Evolutionary conservation across 2,113 vertebrate species (phyloP), one percentile per base, ranked within the genome.

Genomic region (Morone chrysops): DNA sequence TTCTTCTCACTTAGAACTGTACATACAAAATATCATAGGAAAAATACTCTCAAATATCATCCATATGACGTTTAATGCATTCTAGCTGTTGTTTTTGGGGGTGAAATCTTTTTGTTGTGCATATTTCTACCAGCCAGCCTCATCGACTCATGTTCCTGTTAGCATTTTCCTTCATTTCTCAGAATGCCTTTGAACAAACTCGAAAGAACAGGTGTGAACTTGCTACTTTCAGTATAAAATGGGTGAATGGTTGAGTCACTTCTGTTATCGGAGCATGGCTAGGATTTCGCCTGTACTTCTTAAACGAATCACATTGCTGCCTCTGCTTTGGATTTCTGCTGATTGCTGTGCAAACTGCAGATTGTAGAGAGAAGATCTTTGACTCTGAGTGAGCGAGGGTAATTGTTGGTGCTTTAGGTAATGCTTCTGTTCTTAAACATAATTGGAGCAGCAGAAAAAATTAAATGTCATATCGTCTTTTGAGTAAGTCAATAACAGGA

Each of bases 151-250:
- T 67, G 16, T 57, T 68, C 22, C 22, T 63, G 13, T 75, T 11
- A 6, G 20, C 0, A n/a, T 45, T 63, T 48, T 75, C 17, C 75
- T 61, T 65, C 40, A 70, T 75, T 61, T 67, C 73, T 68, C 59
- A 82, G 40, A 74, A 76, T 59, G 53, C 68, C 43, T 60, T 62
- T 36, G 5, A 18, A 18, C 53, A 13, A 48, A 6, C 18, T 36
- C n/a, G 17, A 48, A 65, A 61, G 16, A 71, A 22, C 66, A 80
- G 48, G 31, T 74, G 59, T 71, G 43, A 63, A 63, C 22, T 45
- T 51, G 11, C 8, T 41, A n/a, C 31, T 71, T 68, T 78, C 31
- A 31, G 11, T 78, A n/a, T 14, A 17, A 43, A 59, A 62, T 31
- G 60, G 14, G 22, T 36, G 18, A 50, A 41, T 40, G 40, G 43